Conservation (phyloP, 2,113 vertebrate species). For the Etheostoma cragini region DNA sequence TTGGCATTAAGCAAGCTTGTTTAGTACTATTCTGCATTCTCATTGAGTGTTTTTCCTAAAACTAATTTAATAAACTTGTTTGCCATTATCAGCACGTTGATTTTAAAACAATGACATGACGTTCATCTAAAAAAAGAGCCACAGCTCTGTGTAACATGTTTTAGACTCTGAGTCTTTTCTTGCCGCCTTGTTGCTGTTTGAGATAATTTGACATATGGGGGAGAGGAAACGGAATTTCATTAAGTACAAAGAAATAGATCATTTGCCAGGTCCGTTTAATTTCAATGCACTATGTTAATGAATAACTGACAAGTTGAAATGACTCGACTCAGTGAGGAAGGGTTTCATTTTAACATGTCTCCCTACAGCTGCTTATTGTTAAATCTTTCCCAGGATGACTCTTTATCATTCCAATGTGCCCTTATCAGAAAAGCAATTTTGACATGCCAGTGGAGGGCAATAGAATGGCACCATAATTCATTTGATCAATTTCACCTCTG, state of each 20-base stretch:
- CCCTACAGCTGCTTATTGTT: neutral
- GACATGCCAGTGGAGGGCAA: too few relatives aligned
- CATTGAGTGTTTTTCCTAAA: neutral
- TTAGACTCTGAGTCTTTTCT: neutral
- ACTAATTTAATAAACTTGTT: neutral
- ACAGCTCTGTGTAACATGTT: neutral
- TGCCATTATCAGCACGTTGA: neutral
- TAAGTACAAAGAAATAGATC: neutral
- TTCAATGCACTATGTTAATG: conserved; percentile 11
- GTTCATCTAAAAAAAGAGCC: neutral
- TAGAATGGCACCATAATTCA: too few relatives aligned
- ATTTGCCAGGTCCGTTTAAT: neutral
- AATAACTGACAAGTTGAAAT: conserved; percentile 28
- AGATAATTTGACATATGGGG: neutral
- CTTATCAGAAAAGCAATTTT: too few relatives aligned
- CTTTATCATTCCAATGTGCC: neutral
- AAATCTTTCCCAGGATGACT: neutral
- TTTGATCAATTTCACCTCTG: too few relatives aligned
- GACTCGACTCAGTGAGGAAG: neutral
- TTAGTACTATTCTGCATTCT: neutral
- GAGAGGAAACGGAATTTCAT: neutral
- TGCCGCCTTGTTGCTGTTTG: neutral
- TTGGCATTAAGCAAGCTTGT: neutral
- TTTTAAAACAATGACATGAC: neutral
- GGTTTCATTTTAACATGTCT: neutral